These are phyloP conservation scores for Allobates femoralis DNA, from an alignment of 2,797 vertebrate species.

Conservation along the genomic window DNA sequence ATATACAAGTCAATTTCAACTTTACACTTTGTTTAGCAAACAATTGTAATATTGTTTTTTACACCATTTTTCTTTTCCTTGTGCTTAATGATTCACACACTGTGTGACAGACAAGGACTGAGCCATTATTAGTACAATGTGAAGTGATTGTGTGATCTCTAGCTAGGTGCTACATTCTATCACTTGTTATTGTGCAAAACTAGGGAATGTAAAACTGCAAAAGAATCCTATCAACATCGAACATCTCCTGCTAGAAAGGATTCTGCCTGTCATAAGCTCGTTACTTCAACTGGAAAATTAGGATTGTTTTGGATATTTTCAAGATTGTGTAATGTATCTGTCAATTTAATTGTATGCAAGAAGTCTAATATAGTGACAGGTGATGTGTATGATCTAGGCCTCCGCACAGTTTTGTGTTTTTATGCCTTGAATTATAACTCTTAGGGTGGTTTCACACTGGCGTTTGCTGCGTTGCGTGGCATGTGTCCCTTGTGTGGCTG, in stretches of 20 bases:
- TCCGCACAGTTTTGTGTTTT: too few species aligned
- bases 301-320: conserved; percentile 27
- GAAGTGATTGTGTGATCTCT: background rate
- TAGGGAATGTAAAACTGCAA: background rate
- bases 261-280: background rate
- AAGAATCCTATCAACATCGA: background rate
- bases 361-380: background rate
- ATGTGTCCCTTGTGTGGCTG: too few species aligned
- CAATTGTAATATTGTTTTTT: background rate
- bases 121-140: background rate
- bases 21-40: conserved; percentile 12
- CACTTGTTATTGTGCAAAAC: background rate
- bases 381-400: background rate
- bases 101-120: background rate
- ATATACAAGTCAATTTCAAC: background rate
- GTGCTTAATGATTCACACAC: background rate
- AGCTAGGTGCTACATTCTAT: background rate
- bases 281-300: background rate
- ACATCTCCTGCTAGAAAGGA: background rate
- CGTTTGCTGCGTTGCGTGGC: too few species aligned
- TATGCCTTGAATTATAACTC: too few species aligned
- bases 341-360: background rate
- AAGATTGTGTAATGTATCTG: conserved; percentile 5
- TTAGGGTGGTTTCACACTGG: too few species aligned
- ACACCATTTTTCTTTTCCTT: conserved; percentile 14